Conservation (phyloP, 2,797 vertebrate genomes). For the Manis crassicaudata region DNA sequence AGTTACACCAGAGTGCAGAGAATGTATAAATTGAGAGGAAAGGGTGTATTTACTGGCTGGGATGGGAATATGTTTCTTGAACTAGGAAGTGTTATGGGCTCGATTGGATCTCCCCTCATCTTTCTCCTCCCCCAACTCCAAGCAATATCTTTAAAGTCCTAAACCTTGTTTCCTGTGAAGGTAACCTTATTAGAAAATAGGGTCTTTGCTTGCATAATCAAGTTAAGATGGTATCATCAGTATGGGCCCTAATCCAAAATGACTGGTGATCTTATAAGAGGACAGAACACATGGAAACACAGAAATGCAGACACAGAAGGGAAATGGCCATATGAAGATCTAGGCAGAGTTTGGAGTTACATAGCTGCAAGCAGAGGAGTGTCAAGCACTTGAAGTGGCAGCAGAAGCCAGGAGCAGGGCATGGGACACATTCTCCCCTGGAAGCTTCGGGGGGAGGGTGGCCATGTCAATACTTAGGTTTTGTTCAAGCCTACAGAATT, state of each 20-base stretch:
- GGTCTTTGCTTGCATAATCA: not conserved
- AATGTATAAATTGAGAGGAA: not conserved
- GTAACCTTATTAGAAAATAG: not conserved
- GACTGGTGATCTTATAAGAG: too few species aligned
- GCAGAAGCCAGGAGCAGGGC: not conserved
- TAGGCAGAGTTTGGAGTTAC: accelerated
- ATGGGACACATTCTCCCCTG: not conserved
- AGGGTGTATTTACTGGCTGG: not conserved
- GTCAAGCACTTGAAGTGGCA: accelerated
- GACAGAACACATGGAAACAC: accelerated
- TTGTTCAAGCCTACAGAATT: not conserved
- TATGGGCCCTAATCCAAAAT: not conserved
- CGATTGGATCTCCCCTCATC: not conserved
- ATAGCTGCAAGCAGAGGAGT: not conserved
- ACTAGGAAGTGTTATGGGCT: not conserved
- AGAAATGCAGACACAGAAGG: not conserved
- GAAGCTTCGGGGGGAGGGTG: not conserved
- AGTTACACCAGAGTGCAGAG: not conserved
- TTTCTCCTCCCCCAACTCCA: not conserved
- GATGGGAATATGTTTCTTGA: not conserved
- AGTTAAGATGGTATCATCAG: not conserved
- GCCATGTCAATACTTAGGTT: not conserved
- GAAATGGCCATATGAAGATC: not conserved
- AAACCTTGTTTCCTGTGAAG: not conserved
- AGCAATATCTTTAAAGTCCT: not conserved